Conservation (phyloP, 1,140 invertebrate genomes). For the Drosophila funebris region DNA sequence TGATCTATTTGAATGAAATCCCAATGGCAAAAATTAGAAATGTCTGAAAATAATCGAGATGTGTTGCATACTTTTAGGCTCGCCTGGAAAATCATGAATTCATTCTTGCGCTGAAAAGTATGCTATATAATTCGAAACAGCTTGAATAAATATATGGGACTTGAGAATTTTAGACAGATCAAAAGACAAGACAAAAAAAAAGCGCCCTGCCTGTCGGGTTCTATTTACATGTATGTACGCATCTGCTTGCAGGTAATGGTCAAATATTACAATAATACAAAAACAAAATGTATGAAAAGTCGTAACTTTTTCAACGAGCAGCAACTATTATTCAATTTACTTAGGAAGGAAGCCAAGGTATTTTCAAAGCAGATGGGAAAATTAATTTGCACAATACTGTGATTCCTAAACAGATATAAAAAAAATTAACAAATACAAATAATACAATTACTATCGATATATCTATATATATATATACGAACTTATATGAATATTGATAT, state of each 20-base stretch:
- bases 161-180: neutral
- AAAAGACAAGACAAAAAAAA: conserved; percentile 21
- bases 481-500: conserved; percentile 14
- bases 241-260: conserved; percentile 18
- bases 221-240: conserved; percentile 48
- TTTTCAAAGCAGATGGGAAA: conserved; percentile 35
- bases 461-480: conserved; percentile 11
- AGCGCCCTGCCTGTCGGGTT: conserved; percentile 68
- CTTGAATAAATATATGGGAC: neutral
- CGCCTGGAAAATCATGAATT: neutral
- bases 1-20: conserved; percentile 4
- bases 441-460: conserved; percentile 19
- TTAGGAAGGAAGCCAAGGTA: conserved; percentile 17
- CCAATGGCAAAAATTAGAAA: neutral
- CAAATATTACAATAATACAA: neutral
- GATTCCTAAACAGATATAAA: conserved; percentile 57
- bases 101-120: neutral
- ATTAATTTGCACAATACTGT: conserved; percentile 73
- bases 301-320: neutral
- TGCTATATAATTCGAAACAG: neutral
- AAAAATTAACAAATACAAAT: conserved; percentile 15
- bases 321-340: conserved; percentile 4
- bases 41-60: neutral
- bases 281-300: neutral
- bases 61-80: neutral